Evolutionary conservation across 2,113 vertebrate genomes (phyloP).

Genomic region (Psittacara wagleri): DNA sequence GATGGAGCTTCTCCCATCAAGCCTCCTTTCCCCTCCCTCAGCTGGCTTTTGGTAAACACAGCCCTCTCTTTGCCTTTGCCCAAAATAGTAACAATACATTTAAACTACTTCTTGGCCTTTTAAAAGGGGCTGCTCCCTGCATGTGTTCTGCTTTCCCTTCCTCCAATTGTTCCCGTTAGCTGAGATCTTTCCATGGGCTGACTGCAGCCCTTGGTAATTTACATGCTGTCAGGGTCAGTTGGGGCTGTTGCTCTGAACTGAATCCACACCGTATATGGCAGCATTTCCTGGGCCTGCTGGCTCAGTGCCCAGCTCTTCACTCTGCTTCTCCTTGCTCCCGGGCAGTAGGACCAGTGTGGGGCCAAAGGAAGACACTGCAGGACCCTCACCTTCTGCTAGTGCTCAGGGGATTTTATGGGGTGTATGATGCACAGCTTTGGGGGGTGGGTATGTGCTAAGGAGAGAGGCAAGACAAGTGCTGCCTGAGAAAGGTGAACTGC

Average conservation of each 20-base stretch:
- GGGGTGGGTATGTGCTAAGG: background rate
- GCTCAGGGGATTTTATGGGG: background rate
- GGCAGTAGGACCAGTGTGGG: background rate
- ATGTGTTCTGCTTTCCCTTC: conserved; percentile 7
- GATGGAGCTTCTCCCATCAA: background rate
- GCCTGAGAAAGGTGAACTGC: background rate
- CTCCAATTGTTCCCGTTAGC: conserved; percentile 27
- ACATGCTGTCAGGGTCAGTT: background rate
- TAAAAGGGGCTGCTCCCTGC: background rate
- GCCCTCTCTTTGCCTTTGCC: background rate
- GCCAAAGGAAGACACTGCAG: background rate
- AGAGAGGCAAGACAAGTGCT: background rate
- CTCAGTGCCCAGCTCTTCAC: background rate
- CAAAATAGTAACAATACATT: conserved; percentile 42
- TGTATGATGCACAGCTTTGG: background rate
- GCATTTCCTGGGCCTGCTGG: background rate
- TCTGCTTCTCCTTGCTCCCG: background rate
- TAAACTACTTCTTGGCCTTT: conserved; percentile 20
- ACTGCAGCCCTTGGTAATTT: background rate
- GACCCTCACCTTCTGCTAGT: background rate
- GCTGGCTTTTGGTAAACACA: background rate
- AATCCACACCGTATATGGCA: conserved; percentile 50
- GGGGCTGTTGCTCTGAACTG: background rate
- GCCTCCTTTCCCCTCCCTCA: background rate
- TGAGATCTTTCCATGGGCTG: background rate